These are phyloP conservation scores for Erithacus rubecula DNA, from an alignment of 2,797 vertebrate species.

Conservation along the genomic window DNA sequence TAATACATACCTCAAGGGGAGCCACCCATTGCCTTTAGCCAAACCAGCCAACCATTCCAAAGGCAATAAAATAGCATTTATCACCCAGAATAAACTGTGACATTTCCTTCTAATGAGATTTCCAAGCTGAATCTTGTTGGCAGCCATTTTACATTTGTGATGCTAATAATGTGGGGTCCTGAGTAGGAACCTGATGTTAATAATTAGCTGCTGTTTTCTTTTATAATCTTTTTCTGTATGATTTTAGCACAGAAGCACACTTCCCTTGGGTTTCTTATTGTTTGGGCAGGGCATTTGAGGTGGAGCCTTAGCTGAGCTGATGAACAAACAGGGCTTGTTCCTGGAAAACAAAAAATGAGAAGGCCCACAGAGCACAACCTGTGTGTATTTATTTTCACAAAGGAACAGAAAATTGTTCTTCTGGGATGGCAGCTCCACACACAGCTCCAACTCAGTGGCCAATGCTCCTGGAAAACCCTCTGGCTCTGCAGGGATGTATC, in stretches of 20 bases:
- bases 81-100: background rate
- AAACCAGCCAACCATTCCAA: background rate
- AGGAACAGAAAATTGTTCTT: background rate
- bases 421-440: background rate
- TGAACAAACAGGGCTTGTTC: background rate
- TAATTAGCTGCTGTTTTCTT: conserved; percentile 13
- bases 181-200: conserved; percentile 2
- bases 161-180: background rate
- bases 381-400: background rate
- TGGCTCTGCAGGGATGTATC: background rate
- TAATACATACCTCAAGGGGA: background rate
- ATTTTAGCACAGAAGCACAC: background rate
- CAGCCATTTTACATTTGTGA: conserved; percentile 44
- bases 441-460: background rate
- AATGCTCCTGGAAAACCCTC: background rate
- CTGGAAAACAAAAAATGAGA: background rate
- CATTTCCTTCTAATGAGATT: conserved; percentile 27
- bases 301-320: background rate
- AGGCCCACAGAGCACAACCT: background rate
- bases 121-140: background rate
- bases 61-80: background rate
- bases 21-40: background rate
- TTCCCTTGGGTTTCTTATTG: background rate
- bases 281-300: background rate
- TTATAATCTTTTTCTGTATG: background rate